Evolutionary conservation across 1,140 invertebrate genomes (phyloP), one percentile per base, ranked within the genome.

Genomic region (Leguminivora glycinivorella): DNA sequence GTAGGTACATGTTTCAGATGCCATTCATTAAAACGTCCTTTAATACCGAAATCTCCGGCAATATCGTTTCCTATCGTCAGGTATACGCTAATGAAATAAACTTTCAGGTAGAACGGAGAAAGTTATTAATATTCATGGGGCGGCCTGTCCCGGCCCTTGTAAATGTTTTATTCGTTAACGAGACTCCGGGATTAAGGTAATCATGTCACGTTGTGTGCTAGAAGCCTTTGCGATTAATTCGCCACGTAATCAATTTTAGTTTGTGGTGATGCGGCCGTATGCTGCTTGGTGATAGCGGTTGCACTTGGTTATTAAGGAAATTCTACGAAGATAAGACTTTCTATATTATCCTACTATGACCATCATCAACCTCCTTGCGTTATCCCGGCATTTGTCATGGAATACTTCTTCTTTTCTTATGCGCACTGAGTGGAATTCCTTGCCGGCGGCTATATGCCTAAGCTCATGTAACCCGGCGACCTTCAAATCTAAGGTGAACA

Each of bases 151-250:
- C 70, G 78, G 81, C 80, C 82, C 86, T 82, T 87, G 85, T 90
- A 89, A 90, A 89, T 90, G 87, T 90, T 90, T 89, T 87, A 90
- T 88, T 86, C 83, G 88, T 86, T 90, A 90, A 89, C 87, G 87
- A 90, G 83, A 82, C 79, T 63, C 68, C 72, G 34, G 84, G 83
- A 87, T 90, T 90, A 90, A 76, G 80, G 86, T 86, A 90, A 90
- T 89, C 85, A 83, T 86, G 84, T 88, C 88, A 89, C 87, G 87
- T 88, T 73, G 82, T 86, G 75, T 87, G 81, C 79, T 81, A 80
- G 70, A 78, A 84, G 76, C 77, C 75, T 83, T 76, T 74, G 75
- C 75, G 85, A 89, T 90, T 88, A 87, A 86, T 88, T 82, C 73
- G 68, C 68, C 71, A 60, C 72, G 76, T 83, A 82, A 88, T 87